Evolutionary conservation across 92 coral and sea anemone species (phyloP).

Genomic region (Umimayanthus kanabou): DNA sequence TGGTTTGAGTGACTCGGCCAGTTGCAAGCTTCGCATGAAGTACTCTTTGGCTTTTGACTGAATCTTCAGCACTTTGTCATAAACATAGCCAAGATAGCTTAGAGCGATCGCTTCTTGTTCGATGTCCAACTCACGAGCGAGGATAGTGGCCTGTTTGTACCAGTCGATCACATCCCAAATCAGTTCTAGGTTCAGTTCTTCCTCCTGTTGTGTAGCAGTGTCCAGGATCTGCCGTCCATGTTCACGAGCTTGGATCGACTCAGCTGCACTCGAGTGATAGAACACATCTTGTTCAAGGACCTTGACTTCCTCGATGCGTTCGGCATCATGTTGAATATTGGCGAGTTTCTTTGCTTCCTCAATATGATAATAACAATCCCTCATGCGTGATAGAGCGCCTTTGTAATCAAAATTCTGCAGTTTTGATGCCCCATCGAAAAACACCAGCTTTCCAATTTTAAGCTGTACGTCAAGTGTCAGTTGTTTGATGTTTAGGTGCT

Average conservation of each 20-base stretch:
- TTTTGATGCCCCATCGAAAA: constrained; percentile 78
- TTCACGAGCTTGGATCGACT: constrained; percentile 81
- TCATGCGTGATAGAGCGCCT: constrained; percentile 75
- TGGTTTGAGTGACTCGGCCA: constrained; percentile 90
- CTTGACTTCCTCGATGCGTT: constrained; percentile 45
- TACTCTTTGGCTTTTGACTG: constrained; percentile 73
- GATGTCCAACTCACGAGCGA: constrained; percentile 83
- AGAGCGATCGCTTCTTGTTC: constrained; percentile 92
- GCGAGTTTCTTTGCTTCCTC: constrained; percentile 79
- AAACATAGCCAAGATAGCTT: constrained; percentile 79
- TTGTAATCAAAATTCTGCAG: constrained; percentile 70
- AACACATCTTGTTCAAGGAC: constrained; percentile 69
- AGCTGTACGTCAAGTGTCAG: constrained; percentile 54
- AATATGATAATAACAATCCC: constrained; percentile 79
- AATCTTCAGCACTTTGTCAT: constrained; percentile 80
- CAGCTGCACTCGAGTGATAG: constrained; percentile 72
- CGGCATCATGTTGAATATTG: constrained; percentile 26
- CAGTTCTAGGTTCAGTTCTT: constrained; percentile 72
- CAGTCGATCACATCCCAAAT: constrained; percentile 73
- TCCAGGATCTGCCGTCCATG: constrained; percentile 68
- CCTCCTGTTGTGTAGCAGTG: constrained; percentile 60
- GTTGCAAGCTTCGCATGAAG: constrained; percentile 76
- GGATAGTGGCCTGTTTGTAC: constrained; percentile 49
- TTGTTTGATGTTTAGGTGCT: constrained; percentile 23
- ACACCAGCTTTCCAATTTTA: constrained; percentile 56